These are phyloP conservation scores for Blastobasis adustella DNA, from an alignment of 2,888 invertebrate species.

Conservation along the genomic window DNA sequence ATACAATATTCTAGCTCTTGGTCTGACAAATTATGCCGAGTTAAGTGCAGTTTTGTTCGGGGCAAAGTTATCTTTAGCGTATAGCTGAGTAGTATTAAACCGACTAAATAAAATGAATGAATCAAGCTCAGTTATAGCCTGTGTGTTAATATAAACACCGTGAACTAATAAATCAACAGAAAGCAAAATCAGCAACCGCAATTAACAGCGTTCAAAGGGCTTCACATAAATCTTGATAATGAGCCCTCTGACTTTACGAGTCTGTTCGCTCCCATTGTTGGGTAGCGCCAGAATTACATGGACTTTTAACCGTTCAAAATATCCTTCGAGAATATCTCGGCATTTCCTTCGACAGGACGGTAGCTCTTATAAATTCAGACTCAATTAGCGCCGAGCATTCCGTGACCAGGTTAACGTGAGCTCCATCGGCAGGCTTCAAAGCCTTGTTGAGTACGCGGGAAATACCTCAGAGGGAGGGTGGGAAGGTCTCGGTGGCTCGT, in stretches of 20 bases:
- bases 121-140: too few species aligned
- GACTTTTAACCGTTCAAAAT: background rate
- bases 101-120: too few species aligned
- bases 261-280: conserved; percentile 4
- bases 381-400: too few species aligned
- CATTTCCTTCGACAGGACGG: background rate
- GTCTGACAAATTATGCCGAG: too few species aligned
- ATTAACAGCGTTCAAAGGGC: conserved; percentile 62
- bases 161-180: conserved; percentile 40
- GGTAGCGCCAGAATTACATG: background rate
- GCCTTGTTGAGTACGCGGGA: too few species aligned
- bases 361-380: background rate
- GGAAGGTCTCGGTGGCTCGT: conserved; percentile 20
- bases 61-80: too few species aligned
- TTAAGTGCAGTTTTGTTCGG: too few species aligned
- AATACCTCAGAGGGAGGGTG: background rate
- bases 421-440: too few species aligned
- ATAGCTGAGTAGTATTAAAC: too few species aligned
- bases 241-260: conserved; percentile 17
- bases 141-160: conserved; percentile 14
- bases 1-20: too few species aligned
- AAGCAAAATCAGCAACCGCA: conserved; percentile 50
- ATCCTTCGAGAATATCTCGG: too few species aligned
- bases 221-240: conserved; percentile 67
- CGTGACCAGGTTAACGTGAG: too few species aligned